These are phyloP conservation scores for Philhelius pedissequus DNA, from an alignment of 2,888 invertebrate species.

Conservation along the genomic window DNA sequence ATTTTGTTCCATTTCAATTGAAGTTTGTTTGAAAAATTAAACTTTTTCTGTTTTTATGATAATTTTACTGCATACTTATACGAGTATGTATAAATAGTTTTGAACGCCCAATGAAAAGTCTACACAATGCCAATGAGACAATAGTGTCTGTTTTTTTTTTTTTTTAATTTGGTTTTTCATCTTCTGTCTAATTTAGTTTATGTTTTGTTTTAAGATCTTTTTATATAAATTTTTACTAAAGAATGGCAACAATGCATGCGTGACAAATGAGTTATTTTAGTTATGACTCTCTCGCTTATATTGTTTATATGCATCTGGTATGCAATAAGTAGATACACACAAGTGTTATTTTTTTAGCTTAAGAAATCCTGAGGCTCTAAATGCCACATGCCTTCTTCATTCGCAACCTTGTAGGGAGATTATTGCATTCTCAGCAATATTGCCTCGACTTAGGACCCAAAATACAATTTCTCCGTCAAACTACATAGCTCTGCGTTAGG, in stretches of 20 bases:
- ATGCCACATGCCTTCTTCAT: too few species aligned
- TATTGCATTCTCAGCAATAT: too few species aligned
- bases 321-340: background rate
- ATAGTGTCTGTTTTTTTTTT: background rate
- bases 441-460: too few species aligned
- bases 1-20: constrained; percentile 47
- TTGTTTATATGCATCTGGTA: background rate
- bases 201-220: background rate
- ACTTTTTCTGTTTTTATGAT: constrained; percentile 7
- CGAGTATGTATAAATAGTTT: background rate
- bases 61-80: constrained; percentile 5
- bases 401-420: too few species aligned
- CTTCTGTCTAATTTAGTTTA: constrained; percentile 22
- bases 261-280: constrained; percentile 40
- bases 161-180: constrained; percentile 6
- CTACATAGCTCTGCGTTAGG: too few species aligned
- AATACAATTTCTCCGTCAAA: too few species aligned
- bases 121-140: constrained; percentile 16
- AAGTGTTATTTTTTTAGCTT: too few species aligned
- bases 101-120: constrained; percentile 21
- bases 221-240: constrained; percentile 22
- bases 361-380: too few species aligned
- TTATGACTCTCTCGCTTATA: background rate
- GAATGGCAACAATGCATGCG: constrained; percentile 48
- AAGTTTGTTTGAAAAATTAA: constrained; percentile 32